These are phyloP conservation scores for Griposia aprilina DNA, from an alignment of 2,888 invertebrate genomes.

Conservation along the genomic window DNA sequence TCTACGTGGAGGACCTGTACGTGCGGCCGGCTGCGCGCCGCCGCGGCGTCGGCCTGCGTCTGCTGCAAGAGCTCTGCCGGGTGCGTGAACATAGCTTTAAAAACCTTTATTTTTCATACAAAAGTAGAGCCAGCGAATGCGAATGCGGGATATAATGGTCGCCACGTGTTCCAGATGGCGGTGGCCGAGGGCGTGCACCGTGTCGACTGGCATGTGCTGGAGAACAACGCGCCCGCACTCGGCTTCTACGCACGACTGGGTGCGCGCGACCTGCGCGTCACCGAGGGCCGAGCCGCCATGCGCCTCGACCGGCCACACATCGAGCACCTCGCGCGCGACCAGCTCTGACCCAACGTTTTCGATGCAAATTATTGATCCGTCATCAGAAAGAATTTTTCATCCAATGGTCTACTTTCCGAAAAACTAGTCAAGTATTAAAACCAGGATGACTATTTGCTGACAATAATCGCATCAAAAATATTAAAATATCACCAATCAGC, in stretches of 20 bases:
- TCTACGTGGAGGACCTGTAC: constrained; percentile 96
- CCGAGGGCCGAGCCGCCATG: constrained; percentile 82
- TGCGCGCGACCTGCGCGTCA: constrained; percentile 85
- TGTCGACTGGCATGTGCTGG: constrained; percentile 94
- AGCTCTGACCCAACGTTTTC: not conserved
- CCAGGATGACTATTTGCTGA: not conserved
- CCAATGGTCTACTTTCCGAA: not conserved
- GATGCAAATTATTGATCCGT: not conserved
- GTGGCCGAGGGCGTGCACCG: constrained; percentile 89
- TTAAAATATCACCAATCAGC: too few species aligned
- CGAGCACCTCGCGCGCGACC: constrained; percentile 65
- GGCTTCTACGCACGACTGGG: constrained; percentile 94
- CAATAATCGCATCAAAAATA: not conserved
- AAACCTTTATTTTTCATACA: not conserved
- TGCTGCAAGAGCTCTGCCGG: constrained; percentile 88
- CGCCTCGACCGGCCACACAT: constrained; percentile 80
- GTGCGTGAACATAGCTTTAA: constrained; percentile 20
- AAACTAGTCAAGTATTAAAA: not conserved
- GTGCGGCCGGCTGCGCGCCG: constrained; percentile 92
- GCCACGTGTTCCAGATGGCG: constrained; percentile 75
- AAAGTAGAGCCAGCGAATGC: too few species aligned
- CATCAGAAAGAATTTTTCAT: not conserved
- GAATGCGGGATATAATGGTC: not conserved
- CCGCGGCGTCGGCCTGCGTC: constrained; percentile 91
- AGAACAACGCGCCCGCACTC: constrained; percentile 93